These are phyloP conservation scores for Apis laboriosa DNA, from an alignment of 1,140 invertebrate genomes.

Conservation along the genomic window DNA sequence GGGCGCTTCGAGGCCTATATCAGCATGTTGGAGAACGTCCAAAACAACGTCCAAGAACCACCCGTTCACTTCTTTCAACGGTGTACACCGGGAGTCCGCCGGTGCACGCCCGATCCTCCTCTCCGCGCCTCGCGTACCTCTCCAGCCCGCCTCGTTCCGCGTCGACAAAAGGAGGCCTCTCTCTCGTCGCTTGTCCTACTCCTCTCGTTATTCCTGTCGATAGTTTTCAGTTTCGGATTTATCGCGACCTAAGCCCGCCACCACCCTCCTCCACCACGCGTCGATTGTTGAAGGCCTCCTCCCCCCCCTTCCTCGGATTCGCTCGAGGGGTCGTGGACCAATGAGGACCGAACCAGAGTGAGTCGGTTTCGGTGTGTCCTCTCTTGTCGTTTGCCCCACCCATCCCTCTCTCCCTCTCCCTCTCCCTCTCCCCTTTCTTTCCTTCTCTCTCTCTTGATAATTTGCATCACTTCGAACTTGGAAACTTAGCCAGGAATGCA, in stretches of 20 bases:
- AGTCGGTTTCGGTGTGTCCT: not conserved
- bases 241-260: constrained; percentile 18
- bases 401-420: not conserved
- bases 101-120: not conserved
- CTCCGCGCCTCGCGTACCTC: constrained; percentile 40
- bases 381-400: not conserved
- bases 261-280: not conserved
- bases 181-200: constrained; percentile 2
- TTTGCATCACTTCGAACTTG: constrained; percentile 10
- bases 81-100: constrained; percentile 11
- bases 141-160: not conserved
- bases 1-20: constrained; percentile 24
- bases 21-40: constrained; percentile 63
- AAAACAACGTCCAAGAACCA: constrained; percentile 61
- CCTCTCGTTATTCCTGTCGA: constrained; percentile 34
- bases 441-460: not conserved
- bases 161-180: constrained; percentile 1
- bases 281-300: not conserved
- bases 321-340: not conserved
- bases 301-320: not conserved
- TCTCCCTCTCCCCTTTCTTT: too few relatives aligned
- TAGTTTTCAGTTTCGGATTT: constrained; percentile 35
- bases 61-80: constrained; percentile 37
- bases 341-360: not conserved
- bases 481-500: not conserved